Conservation (phyloP, 1,140 invertebrate genomes). For the Diachasma alloeum region DNA sequence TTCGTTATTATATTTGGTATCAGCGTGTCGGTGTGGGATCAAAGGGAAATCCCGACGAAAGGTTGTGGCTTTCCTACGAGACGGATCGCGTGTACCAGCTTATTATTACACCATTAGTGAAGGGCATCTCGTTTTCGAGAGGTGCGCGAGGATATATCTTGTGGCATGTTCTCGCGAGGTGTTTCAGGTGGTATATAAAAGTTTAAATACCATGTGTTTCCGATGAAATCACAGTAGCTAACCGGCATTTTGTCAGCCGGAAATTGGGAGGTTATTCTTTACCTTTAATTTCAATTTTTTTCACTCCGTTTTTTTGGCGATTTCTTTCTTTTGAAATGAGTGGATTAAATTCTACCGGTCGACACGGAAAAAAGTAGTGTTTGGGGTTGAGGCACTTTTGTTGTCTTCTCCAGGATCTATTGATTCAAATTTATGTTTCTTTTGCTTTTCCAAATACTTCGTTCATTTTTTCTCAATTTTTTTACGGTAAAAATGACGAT, state of each 20-base stretch:
- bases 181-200: neutral
- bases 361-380: no score
- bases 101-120: constrained; percentile 41
- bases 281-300: neutral
- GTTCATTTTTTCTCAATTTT: no score
- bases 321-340: no score
- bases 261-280: neutral
- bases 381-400: no score
- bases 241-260: neutral
- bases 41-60: constrained; percentile 17
- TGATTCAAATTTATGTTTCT: no score
- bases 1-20: constrained; percentile 5
- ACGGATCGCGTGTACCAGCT: constrained; percentile 39
- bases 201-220: neutral
- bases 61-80: constrained; percentile 8
- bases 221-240: neutral
- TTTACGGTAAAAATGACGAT: no score
- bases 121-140: constrained; percentile 24
- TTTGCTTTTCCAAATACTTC: no score
- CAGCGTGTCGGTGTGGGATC: neutral
- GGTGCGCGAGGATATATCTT: constrained; percentile 21
- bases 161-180: neutral
- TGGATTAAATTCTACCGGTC: no score
- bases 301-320: neutral
- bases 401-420: no score